phyloP scores from a whole-genome alignment of 2,113 vertebrate genomes.

The Limanda limanda region DNA sequence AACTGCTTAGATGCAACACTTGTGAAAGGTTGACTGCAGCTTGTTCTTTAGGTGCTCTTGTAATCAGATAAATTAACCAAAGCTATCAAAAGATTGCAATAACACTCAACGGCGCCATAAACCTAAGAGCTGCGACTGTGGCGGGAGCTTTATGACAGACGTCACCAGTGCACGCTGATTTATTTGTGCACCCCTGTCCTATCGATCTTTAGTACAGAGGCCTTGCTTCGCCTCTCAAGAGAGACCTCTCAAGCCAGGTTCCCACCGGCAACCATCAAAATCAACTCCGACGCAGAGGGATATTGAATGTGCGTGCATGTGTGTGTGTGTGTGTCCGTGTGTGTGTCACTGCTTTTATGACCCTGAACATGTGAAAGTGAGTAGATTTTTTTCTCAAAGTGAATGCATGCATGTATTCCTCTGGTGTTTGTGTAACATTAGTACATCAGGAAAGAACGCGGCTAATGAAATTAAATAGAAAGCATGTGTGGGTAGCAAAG shows the following conservation, averaged over 20 bases:
- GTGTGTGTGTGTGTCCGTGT: constrained; percentile 11
- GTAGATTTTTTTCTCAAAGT: constrained; percentile 3
- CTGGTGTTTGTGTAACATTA: constrained; percentile 72
- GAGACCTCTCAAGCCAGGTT: constrained; percentile 69
- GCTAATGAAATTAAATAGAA: constrained; percentile 83
- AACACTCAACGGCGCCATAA: constrained; percentile 84
- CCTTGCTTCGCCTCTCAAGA: constrained; percentile 72
- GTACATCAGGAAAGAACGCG: constrained; percentile 69
- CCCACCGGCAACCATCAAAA: constrained; percentile 68
- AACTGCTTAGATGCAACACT: constrained; percentile 62
- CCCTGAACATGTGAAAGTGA: constrained; percentile 54
- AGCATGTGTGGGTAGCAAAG: constrained; percentile 79
- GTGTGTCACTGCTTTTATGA: constrained; percentile 47
- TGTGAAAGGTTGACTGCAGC: constrained; percentile 68
- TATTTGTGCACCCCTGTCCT: constrained; percentile 76
- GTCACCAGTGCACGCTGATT: constrained; percentile 77
- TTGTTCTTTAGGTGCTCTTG: constrained; percentile 72
- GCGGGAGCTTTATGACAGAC: constrained; percentile 81
- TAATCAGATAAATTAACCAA: constrained; percentile 87
- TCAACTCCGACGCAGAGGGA: constrained; percentile 55
- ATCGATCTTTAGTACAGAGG: constrained; percentile 76
- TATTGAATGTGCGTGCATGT: constrained; percentile 41
- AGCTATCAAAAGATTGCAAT: constrained; percentile 88
- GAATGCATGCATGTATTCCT: constrained; percentile 48
- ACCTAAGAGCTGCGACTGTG: constrained; percentile 78